These are phyloP conservation scores for Anguilla pacifica DNA, from an alignment of 2,797 vertebrate species.

Conservation along the genomic window DNA sequence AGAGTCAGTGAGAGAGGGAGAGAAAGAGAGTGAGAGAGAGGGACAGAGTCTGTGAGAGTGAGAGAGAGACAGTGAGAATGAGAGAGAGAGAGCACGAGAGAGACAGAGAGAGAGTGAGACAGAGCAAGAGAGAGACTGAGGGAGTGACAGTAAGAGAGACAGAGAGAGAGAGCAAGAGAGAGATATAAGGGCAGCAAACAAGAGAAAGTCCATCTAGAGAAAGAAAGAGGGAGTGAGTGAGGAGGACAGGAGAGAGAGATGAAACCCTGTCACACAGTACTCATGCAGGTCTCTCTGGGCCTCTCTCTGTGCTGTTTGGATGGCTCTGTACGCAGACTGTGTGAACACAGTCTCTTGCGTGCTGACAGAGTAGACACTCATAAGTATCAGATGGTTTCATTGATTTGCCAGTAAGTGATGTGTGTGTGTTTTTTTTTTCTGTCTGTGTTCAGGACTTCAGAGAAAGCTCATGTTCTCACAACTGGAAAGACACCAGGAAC, in stretches of 20 bases:
- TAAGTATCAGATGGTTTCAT: constrained; percentile 6
- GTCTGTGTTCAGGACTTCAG: not conserved
- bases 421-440: not conserved
- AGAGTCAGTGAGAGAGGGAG: constrained; percentile 42
- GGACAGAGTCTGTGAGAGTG: not conserved
- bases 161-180: not conserved
- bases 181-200: not conserved
- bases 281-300: not conserved
- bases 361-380: not conserved
- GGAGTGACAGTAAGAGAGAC: not conserved
- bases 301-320: not conserved
- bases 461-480: not conserved
- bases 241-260: constrained; percentile 37
- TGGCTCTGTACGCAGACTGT: not conserved
- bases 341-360: not conserved
- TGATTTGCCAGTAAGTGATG: not conserved
- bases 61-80: constrained; percentile 44
- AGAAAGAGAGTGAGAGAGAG: constrained; percentile 30
- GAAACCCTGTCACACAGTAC: not conserved
- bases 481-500: not conserved
- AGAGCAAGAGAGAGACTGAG: constrained; percentile 52
- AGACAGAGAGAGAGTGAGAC: constrained; percentile 54
- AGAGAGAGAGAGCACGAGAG: constrained; percentile 78
- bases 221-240: constrained; percentile 50
- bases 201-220: constrained; percentile 58